A percentile compares a stretch with the other conserved stretches of the same genome.
Evolutionary conservation across 2,797 vertebrate genomes (phyloP).

Genomic region (Momotus momota): DNA sequence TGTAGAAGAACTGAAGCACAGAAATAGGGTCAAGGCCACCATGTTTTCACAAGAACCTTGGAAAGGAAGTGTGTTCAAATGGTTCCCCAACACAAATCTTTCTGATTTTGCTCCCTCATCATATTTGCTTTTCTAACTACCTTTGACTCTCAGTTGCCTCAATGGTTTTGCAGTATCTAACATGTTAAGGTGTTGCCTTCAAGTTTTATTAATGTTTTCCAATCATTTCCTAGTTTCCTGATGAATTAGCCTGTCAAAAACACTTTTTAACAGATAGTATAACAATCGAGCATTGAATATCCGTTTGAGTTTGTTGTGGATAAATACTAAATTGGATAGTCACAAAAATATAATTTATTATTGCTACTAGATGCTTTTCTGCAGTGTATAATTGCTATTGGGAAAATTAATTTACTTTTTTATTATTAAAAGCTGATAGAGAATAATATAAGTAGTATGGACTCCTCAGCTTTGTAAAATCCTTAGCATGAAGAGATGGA

Average conservation of each 20-base stretch:
- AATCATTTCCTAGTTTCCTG: slow-evolving; percentile 47
- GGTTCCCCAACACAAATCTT: not conserved
- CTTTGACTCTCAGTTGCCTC: not conserved
- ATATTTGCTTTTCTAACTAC: slow-evolving; percentile 12
- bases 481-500: not conserved
- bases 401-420: slow-evolving; percentile 36
- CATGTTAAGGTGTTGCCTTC: slow-evolving; percentile 4
- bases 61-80: slow-evolving; percentile 26
- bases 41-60: slow-evolving; percentile 28
- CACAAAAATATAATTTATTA: slow-evolving; percentile 24
- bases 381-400: slow-evolving; percentile 1
- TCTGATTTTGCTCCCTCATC: slow-evolving; percentile 16
- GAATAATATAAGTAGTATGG: slow-evolving; percentile 1
- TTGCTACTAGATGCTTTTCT: not conserved
- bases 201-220: slow-evolving; percentile 64
- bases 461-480: not conserved
- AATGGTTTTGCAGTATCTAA: slow-evolving; percentile 21
- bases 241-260: slow-evolving; percentile 47
- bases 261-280: slow-evolving; percentile 38
- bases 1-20: slow-evolving; percentile 5
- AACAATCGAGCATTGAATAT: slow-evolving; percentile 51
- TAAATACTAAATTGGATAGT: slow-evolving; percentile 10
- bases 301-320: slow-evolving; percentile 3
- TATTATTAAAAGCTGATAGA: not conserved
- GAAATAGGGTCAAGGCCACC: slow-evolving; percentile 28